Conservation (phyloP, 1,140 invertebrate species). For the Heliothis subflexa region DNA sequence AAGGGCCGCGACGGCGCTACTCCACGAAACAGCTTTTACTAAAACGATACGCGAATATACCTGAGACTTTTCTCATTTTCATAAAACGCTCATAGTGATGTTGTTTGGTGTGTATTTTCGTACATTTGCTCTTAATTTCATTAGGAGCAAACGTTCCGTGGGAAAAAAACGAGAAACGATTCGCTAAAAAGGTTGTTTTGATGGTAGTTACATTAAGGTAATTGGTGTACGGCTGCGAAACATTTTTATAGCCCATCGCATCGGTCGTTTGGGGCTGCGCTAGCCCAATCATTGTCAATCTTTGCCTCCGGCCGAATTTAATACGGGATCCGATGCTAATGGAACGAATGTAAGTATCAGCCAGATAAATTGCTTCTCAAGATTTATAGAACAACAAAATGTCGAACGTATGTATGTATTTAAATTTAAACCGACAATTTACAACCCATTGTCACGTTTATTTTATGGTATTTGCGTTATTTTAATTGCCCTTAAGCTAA, state of each 20-base stretch:
- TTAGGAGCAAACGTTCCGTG: slow-evolving; percentile 72
- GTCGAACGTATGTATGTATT: slow-evolving; percentile 66
- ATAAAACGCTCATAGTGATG: slow-evolving; percentile 55
- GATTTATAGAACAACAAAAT: slow-evolving; percentile 76
- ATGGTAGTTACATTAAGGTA: slow-evolving; percentile 83
- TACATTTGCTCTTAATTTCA: slow-evolving; percentile 76
- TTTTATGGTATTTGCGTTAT: slow-evolving; percentile 27
- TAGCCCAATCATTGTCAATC: slow-evolving; percentile 75
- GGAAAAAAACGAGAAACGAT: slow-evolving; percentile 69
- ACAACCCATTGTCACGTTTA: slow-evolving; percentile 50
- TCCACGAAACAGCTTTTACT: slow-evolving; percentile 55
- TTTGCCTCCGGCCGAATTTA: slow-evolving; percentile 72
- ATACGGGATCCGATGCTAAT: slow-evolving; percentile 74
- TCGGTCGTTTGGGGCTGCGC: slow-evolving; percentile 72
- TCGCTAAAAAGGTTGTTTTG: slow-evolving; percentile 80
- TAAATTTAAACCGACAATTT: slow-evolving; percentile 59
- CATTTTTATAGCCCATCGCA: slow-evolving; percentile 77
- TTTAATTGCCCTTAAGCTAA: slow-evolving; percentile 18
- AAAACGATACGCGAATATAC: slow-evolving; percentile 53
- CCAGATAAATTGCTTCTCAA: slow-evolving; percentile 70
- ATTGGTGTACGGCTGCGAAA: slow-evolving; percentile 80
- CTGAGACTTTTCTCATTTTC: slow-evolving; percentile 60
- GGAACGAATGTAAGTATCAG: slow-evolving; percentile 74
- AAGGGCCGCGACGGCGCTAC: slow-evolving; percentile 59
- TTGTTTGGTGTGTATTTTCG: slow-evolving; percentile 48